Percentiles rank a stretch among this genome's conserved stretches.
Evolutionary conservation across 2,113 vertebrate species (phyloP).

Genomic region (Pteropus alecto): DNA sequence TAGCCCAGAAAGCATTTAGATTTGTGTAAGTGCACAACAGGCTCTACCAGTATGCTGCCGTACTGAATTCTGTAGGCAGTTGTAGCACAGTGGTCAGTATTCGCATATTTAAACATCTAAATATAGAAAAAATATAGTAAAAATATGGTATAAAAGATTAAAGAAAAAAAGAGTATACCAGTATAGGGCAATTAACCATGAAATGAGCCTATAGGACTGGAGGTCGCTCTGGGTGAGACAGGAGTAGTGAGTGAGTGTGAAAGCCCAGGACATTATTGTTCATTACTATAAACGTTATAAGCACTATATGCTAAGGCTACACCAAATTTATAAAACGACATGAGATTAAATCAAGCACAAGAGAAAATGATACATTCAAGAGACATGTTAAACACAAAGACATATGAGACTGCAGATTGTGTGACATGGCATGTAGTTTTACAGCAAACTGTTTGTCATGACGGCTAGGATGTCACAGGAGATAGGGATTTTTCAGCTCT

Average conservation of each 20-base stretch:
- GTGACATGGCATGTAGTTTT: background rate
- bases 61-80: background rate
- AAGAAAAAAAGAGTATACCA: background rate
- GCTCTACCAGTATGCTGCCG: background rate
- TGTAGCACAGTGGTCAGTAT: background rate
- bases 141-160: background rate
- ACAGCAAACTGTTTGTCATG: background rate
- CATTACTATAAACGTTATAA: background rate
- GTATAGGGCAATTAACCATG: too few relatives aligned
- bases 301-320: background rate
- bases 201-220: background rate
- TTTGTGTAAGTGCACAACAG: too few relatives aligned
- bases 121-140: too few relatives aligned
- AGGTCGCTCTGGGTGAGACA: background rate
- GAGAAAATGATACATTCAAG: background rate
- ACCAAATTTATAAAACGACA: background rate
- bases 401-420: background rate
- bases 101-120: background rate
- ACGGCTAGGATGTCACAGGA: background rate
- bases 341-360: background rate
- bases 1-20: too few relatives aligned
- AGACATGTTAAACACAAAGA: background rate
- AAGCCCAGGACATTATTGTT: background rate
- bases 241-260: background rate
- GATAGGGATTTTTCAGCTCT: background rate